A percentile compares a stretch with the other conserved stretches of the same genome.
Conservation (phyloP, 1,140 invertebrate genomes). For the Ceratosolen solmsi region DNA sequence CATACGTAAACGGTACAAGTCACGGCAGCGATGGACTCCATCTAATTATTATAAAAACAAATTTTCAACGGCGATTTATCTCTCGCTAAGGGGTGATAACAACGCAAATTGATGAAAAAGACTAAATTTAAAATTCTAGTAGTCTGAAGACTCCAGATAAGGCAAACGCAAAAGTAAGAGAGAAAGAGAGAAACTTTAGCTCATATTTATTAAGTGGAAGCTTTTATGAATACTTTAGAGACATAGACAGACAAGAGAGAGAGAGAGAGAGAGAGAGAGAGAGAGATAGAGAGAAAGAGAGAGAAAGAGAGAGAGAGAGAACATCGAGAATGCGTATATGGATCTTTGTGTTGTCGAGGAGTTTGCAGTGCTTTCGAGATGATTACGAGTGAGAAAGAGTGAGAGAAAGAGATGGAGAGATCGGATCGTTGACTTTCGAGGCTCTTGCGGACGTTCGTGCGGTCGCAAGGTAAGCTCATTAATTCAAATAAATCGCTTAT, state of each 20-base stretch:
- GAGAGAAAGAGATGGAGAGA: constrained; percentile 50
- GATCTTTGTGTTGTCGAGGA: constrained; percentile 19
- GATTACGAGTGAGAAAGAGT: constrained; percentile 19
- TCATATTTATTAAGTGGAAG: constrained; percentile 51
- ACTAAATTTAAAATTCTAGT: constrained; percentile 49
- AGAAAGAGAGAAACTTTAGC: not conserved
- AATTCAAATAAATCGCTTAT: constrained; percentile 72
- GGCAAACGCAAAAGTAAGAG: not conserved
- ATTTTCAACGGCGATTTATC: constrained; percentile 34
- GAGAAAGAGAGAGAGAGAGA: not conserved
- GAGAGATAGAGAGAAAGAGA: not conserved
- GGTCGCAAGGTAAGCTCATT: constrained; percentile 65
- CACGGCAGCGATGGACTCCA: not conserved
- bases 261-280: constrained; percentile 6
- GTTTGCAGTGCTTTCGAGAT: not conserved
- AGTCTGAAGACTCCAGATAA: constrained; percentile 45
- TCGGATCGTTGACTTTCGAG: constrained; percentile 64
- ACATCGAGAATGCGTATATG: constrained; percentile 38
- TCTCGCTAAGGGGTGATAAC: constrained; percentile 30
- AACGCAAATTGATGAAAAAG: constrained; percentile 46
- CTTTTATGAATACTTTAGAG: not conserved
- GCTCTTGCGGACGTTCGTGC: constrained; percentile 12
- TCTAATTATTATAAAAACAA: constrained; percentile 39
- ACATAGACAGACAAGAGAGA: not conserved
- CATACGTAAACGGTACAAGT: not conserved